Evolutionary conservation across 2,888 invertebrate species (phyloP).

Genomic region (Phengaris arion): DNA sequence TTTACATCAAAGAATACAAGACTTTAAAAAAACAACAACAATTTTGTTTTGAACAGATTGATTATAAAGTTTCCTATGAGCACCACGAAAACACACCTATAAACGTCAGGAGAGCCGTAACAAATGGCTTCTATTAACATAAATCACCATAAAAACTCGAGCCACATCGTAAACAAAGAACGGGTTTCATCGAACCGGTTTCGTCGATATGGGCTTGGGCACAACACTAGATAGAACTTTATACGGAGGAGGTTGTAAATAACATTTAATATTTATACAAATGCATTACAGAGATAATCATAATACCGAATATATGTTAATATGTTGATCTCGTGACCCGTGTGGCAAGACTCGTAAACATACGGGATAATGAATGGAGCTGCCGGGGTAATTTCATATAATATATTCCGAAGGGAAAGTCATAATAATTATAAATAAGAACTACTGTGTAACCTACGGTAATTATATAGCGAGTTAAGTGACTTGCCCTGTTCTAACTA

Average conservation of each 20-base stretch:
- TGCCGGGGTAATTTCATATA: constrained; percentile 1
- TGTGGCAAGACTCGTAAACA: background rate
- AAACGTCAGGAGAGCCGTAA: constrained; percentile 20
- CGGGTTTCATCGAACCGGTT: constrained; percentile 22
- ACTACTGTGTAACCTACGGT: constrained; percentile 4
- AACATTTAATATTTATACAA: constrained; percentile 1
- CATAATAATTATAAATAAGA: constrained; percentile 1
- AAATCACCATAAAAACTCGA: constrained; percentile 27
- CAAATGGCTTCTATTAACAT: constrained; percentile 28
- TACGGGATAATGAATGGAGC: constrained; percentile 1
- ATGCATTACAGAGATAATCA: constrained; percentile 2
- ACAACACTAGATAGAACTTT: background rate
- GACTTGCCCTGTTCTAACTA: background rate
- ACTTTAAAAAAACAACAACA: background rate
- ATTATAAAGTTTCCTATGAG: constrained; percentile 23
- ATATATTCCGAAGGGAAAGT: constrained; percentile 16
- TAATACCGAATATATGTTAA: constrained; percentile 16
- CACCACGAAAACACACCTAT: constrained; percentile 25
- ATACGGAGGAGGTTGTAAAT: background rate
- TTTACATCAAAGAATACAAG: background rate
- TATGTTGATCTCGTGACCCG: background rate
- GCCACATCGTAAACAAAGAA: constrained; percentile 27
- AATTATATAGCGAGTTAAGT: background rate
- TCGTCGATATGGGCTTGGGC: constrained; percentile 7
- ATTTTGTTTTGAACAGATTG: background rate